These are phyloP conservation scores for Ranitomeya variabilis DNA, from an alignment of 2,113 vertebrate species.

Conservation along the genomic window DNA sequence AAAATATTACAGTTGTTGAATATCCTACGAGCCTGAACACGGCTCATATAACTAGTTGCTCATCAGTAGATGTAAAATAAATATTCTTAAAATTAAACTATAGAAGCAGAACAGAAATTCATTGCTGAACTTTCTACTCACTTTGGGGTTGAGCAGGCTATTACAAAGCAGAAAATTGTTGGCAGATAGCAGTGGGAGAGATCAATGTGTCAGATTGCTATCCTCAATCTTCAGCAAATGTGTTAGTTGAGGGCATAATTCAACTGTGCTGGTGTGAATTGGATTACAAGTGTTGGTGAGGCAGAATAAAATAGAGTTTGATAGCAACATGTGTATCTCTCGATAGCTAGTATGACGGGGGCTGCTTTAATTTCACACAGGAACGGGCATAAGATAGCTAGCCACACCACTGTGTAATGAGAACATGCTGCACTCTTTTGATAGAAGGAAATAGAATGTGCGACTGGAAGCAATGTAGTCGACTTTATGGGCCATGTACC, in stretches of 20 bases:
- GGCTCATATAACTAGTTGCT: not conserved
- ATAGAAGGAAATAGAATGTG: not conserved
- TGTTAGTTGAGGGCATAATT: conserved; percentile 39
- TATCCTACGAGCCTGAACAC: not conserved
- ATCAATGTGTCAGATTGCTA: conserved; percentile 43
- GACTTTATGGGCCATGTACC: not conserved
- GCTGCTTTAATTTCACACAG: conserved; percentile 42
- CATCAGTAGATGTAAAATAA: not conserved
- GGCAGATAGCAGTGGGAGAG: conserved; percentile 34
- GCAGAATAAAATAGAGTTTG: conserved; percentile 16
- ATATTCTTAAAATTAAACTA: not conserved
- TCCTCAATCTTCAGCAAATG: not conserved
- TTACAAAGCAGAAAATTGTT: not conserved
- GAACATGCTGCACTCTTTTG: not conserved
- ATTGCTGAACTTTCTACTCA: not conserved
- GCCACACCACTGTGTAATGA: conserved; percentile 7
- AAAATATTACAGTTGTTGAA: not conserved
- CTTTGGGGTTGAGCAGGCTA: accelerated
- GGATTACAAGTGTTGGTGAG: conserved; percentile 46
- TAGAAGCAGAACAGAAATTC: conserved; percentile 31
- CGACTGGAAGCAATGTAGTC: not conserved
- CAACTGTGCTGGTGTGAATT: conserved; percentile 38
- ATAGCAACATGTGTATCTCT: conserved; percentile 14
- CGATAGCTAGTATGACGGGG: not conserved
- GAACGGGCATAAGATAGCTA: conserved; percentile 34